phyloP scores from a whole-genome alignment of 2,113 vertebrate genomes.

The Indicator indicator region DNA sequence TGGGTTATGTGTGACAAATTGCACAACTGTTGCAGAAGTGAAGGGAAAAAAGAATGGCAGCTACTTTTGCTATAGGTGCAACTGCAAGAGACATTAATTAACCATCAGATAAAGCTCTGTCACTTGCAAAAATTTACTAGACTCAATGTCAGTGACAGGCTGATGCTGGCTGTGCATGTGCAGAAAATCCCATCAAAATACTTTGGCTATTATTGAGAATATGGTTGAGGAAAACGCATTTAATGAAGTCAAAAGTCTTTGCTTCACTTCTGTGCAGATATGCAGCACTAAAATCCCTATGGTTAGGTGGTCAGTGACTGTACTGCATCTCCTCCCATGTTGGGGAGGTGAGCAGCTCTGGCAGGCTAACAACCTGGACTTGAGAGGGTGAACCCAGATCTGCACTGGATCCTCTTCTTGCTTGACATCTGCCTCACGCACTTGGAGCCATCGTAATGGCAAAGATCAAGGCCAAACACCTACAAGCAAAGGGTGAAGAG shows the following conservation, averaged over 20 bases:
- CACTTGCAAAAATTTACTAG: background rate
- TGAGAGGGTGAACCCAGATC: background rate
- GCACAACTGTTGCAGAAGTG: background rate
- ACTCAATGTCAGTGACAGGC: background rate
- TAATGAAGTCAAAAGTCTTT: background rate
- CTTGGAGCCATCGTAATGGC: background rate
- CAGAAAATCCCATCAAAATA: background rate
- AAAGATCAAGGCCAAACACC: background rate
- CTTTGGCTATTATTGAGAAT: background rate
- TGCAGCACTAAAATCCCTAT: background rate
- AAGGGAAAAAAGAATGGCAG: background rate
- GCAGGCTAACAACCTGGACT: background rate
- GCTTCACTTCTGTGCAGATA: background rate
- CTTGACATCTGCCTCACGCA: background rate
- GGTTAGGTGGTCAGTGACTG: background rate
- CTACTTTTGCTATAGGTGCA: background rate
- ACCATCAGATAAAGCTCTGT: background rate
- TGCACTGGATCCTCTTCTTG: background rate
- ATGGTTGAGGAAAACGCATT: background rate
- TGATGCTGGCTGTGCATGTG: background rate
- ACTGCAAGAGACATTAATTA: background rate
- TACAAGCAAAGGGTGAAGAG: background rate
- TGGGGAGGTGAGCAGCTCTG: background rate
- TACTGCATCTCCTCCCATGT: background rate
- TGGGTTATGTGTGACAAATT: background rate